These are phyloP conservation scores for Antennarius maculatus DNA, from an alignment of 2,797 vertebrate species.

Conservation along the genomic window DNA sequence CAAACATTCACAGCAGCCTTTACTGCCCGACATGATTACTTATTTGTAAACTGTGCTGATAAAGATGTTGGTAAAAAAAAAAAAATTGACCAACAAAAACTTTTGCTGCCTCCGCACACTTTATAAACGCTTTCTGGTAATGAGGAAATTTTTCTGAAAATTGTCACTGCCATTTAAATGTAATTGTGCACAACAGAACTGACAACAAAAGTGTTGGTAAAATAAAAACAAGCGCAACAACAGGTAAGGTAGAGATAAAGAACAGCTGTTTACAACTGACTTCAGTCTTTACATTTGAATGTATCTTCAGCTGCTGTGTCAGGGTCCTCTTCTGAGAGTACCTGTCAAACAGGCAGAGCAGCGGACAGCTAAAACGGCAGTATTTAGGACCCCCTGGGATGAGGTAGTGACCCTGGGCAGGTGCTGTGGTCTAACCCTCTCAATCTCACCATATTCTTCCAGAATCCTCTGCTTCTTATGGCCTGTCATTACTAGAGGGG, in stretches of 20 bases:
- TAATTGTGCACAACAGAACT: conserved; percentile 49
- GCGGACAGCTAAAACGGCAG: conserved; percentile 68
- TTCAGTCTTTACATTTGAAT: conserved; percentile 45
- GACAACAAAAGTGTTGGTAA: conserved; percentile 39
- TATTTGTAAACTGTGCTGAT: conserved; percentile 39
- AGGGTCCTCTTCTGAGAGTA: conserved; percentile 40
- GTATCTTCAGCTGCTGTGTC: conserved; percentile 43
- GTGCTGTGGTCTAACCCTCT: conserved; percentile 76
- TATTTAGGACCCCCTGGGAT: conserved; percentile 68
- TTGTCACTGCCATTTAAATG: conserved; percentile 50
- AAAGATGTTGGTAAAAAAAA: conserved; percentile 37
- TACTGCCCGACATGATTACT: conserved; percentile 10
- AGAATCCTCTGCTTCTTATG: conserved; percentile 65
- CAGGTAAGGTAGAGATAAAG: neutral
- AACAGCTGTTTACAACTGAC: conserved; percentile 32
- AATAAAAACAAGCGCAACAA: conserved; percentile 7
- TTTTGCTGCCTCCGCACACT: conserved; percentile 32
- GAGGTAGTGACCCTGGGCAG: conserved; percentile 80
- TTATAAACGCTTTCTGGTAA: conserved; percentile 47
- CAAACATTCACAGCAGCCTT: conserved; percentile 12
- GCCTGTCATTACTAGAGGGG: conserved; percentile 79
- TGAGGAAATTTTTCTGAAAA: conserved; percentile 57
- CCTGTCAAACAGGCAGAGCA: conserved; percentile 53
- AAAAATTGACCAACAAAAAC: conserved; percentile 9
- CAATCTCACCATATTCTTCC: conserved; percentile 66